phyloP scores from a whole-genome alignment of 2,888 invertebrate genomes.

The Fragum fragum region DNA sequence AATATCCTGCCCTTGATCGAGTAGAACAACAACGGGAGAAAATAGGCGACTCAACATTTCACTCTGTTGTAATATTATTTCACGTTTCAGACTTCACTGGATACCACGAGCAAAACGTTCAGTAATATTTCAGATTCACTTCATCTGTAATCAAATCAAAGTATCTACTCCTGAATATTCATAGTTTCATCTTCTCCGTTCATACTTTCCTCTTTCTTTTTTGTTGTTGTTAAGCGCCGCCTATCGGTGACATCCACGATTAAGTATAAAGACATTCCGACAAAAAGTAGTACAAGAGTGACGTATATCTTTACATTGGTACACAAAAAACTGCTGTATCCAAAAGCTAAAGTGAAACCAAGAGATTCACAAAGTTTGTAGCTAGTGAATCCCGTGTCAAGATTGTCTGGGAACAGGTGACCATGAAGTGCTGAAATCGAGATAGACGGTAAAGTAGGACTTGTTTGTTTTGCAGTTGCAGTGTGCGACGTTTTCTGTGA shows the following conservation, averaged over 20 bases:
- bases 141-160: too few relatives aligned
- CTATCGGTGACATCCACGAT: conserved; percentile 62
- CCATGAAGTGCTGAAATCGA: conserved; percentile 74
- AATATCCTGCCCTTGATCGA: too few relatives aligned
- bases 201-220: not conserved
- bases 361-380: conserved; percentile 93
- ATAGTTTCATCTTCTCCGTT: not conserved
- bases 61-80: too few relatives aligned
- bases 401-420: conserved; percentile 65
- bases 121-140: too few relatives aligned
- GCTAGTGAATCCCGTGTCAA: conserved; percentile 69
- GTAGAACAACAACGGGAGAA: too few relatives aligned
- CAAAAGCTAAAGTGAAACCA: conserved; percentile 95
- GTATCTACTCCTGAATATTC: not conserved
- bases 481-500: too few relatives aligned
- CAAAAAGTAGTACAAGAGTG: conserved; percentile 50
- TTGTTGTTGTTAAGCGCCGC: not conserved
- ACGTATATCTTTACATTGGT: conserved; percentile 91
- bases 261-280: conserved; percentile 65
- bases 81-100: too few relatives aligned
- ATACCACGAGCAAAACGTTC: too few relatives aligned
- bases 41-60: too few relatives aligned
- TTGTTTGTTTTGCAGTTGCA: too few relatives aligned
- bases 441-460: too few relatives aligned
- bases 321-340: conserved; percentile 92